phyloP scores from a whole-genome alignment of 2,888 invertebrate species.

The Xylocampa areola region DNA sequence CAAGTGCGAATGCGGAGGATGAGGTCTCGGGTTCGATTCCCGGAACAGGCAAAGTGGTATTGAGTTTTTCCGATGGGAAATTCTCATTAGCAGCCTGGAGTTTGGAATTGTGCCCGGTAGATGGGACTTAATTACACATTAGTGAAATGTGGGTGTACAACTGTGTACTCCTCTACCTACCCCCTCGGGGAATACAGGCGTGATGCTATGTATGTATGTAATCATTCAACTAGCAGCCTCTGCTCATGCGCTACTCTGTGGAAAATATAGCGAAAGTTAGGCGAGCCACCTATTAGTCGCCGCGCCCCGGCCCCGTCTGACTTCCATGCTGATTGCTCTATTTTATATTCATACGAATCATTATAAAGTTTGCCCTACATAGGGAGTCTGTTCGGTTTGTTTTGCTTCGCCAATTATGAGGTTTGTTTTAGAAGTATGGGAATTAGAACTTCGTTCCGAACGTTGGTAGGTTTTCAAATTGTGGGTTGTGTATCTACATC shows the following conservation, averaged over 20 bases:
- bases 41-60: too few species aligned
- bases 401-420: constrained; percentile 28
- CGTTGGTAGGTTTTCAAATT: constrained; percentile 13
- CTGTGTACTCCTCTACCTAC: too few species aligned
- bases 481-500: neutral
- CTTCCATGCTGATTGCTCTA: constrained; percentile 56
- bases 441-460: constrained; percentile 8
- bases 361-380: constrained; percentile 43
- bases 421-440: constrained; percentile 16
- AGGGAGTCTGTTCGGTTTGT: constrained; percentile 16
- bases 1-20: too few species aligned
- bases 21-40: too few species aligned
- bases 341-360: constrained; percentile 56
- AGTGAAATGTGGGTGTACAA: too few species aligned
- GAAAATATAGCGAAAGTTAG: constrained; percentile 55
- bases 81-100: too few species aligned
- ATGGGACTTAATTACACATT: too few species aligned
- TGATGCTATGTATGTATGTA: too few species aligned
- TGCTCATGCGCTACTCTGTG: constrained; percentile 57
- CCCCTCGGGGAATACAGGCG: too few species aligned
- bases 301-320: constrained; percentile 65
- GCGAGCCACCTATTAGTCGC: constrained; percentile 69
- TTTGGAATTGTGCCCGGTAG: too few species aligned
- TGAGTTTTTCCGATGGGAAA: too few species aligned
- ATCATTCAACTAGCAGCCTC: constrained; percentile 23